Conservation (phyloP, 1,140 invertebrate genomes). For the Probaryconus sp. region DNA sequence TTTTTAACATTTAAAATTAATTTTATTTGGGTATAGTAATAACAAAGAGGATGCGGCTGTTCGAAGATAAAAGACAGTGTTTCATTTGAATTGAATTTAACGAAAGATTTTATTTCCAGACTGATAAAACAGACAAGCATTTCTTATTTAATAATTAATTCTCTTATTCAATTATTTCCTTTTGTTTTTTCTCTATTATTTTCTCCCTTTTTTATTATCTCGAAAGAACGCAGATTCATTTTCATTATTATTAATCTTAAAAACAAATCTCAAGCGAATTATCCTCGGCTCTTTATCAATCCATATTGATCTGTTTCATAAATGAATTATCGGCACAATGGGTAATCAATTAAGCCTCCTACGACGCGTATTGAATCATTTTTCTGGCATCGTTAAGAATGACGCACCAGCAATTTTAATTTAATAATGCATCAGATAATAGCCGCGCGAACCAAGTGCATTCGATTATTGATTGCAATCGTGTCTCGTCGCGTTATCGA, state of each 20-base stretch:
- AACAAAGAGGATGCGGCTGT: no score
- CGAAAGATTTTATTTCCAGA: no score
- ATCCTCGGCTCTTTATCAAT: not conserved
- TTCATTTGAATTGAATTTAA: no score
- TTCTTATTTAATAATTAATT: no score
- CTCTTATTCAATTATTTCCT: no score
- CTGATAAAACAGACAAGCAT: no score
- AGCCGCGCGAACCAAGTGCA: constrained; percentile 15
- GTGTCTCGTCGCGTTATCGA: constrained; percentile 22
- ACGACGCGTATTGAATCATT: constrained; percentile 21
- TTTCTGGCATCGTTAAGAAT: constrained; percentile 20
- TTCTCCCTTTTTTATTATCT: no score
- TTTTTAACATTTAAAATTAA: no score
- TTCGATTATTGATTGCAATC: constrained; percentile 39
- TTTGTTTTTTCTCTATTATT: no score
- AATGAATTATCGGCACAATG: constrained; percentile 11
- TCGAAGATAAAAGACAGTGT: no score
- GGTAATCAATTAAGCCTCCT: constrained; percentile 21
- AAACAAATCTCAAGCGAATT: constrained; percentile 7
- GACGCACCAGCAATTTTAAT: constrained; percentile 23
- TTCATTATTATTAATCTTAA: constrained; percentile 5
- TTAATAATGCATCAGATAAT: constrained; percentile 19
- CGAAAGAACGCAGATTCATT: not conserved
- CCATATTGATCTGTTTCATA: constrained; percentile 11
- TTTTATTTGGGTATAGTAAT: no score